Percentiles rank a stretch among this genome's conserved stretches.
Conservation (phyloP, 2,113 vertebrate genomes). For the Rhinoptilus africanus region DNA sequence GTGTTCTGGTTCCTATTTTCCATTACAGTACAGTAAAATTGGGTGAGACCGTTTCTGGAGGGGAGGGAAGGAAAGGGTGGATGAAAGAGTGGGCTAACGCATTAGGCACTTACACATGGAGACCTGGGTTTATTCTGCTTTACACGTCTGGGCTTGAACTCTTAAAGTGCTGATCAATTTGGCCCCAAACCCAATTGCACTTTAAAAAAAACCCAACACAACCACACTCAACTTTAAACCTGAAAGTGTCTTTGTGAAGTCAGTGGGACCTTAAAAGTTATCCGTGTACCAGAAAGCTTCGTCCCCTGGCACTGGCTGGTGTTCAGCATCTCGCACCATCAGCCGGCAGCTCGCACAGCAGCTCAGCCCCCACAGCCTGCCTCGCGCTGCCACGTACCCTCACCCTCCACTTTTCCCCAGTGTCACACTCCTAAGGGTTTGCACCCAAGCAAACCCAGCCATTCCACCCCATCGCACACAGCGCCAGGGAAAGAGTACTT, state of each 20-base stretch:
- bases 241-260: not conserved
- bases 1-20: slow-evolving; percentile 1
- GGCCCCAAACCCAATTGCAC: not conserved
- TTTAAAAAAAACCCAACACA: not conserved
- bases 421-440: not conserved
- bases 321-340: not conserved
- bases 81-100: not conserved
- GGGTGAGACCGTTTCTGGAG: slow-evolving; percentile 28
- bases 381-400: rapidly evolving
- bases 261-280: not conserved
- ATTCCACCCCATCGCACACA: no score
- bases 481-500: not conserved
- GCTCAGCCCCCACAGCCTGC: not conserved
- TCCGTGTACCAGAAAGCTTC: no score
- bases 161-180: not conserved
- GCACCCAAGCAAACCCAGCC: not conserved
- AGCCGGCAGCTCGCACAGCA: rapidly evolving
- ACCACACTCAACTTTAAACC: not conserved
- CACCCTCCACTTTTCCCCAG: not conserved
- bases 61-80: slow-evolving; percentile 32
- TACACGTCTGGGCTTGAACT: not conserved
- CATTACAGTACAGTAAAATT: slow-evolving; percentile 13
- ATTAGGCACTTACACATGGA: not conserved
- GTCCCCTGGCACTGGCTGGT: not conserved
- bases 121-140: not conserved